Conservation (phyloP, 2,113 vertebrate species). For the Chaenocephalus aceratus region DNA sequence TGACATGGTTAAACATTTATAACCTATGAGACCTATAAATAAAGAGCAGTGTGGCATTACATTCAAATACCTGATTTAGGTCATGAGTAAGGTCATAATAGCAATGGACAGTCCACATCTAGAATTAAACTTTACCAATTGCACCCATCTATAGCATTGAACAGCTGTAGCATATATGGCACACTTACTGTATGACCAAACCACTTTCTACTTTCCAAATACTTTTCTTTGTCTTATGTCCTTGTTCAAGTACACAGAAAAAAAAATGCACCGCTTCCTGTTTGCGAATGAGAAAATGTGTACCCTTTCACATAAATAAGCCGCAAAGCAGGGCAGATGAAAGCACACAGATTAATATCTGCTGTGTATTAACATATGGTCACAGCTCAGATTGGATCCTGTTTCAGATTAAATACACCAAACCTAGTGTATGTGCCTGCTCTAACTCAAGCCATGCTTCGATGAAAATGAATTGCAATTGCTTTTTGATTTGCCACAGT, state of each 20-base stretch:
- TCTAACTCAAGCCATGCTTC: constrained; percentile 39
- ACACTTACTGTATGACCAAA: neutral
- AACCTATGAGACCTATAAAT: constrained; percentile 6
- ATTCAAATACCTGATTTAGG: neutral
- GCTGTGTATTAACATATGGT: constrained; percentile 64
- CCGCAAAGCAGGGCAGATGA: constrained; percentile 41
- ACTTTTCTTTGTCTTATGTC: constrained; percentile 14
- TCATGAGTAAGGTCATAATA: neutral
- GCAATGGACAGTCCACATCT: neutral
- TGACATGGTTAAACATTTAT: constrained; percentile 21
- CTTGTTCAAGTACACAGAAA: constrained; percentile 29
- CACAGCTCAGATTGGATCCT: constrained; percentile 62
- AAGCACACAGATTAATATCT: constrained; percentile 62
- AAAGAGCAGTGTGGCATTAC: neutral
- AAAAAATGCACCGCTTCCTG: constrained; percentile 3
- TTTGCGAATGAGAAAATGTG: constrained; percentile 9
- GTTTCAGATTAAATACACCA: constrained; percentile 54
- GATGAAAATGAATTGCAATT: constrained; percentile 67
- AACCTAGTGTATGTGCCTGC: constrained; percentile 17
- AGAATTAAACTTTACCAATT: neutral
- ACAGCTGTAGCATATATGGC: neutral
- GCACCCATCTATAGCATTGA: too few species aligned
- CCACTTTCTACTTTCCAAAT: constrained; percentile 11
- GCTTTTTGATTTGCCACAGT: constrained; percentile 73
- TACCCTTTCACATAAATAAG: constrained; percentile 40